These are phyloP conservation scores for Brachypalpus laphriformis DNA, from an alignment of 2,888 invertebrate species.

Conservation along the genomic window DNA sequence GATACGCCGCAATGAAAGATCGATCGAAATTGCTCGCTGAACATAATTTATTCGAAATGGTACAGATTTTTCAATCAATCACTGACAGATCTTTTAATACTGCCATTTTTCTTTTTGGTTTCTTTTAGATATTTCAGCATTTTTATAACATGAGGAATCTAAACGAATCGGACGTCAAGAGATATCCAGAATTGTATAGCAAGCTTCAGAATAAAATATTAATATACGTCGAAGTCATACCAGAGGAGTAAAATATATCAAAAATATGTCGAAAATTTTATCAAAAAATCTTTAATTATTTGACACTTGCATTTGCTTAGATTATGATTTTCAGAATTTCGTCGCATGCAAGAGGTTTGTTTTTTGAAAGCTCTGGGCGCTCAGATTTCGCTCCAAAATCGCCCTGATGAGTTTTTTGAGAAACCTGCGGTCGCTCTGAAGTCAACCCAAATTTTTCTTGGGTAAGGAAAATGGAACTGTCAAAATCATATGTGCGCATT, in stretches of 20 bases:
- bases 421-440: too few relatives aligned
- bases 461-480: too few relatives aligned
- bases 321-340: too few relatives aligned
- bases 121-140: slow-evolving; percentile 78
- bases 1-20: slow-evolving; percentile 78
- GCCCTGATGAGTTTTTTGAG: too few relatives aligned
- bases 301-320: too few relatives aligned
- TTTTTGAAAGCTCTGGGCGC: too few relatives aligned
- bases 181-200: slow-evolving; percentile 79
- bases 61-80: slow-evolving; percentile 50
- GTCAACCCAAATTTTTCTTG: too few relatives aligned
- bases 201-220: slow-evolving; percentile 28
- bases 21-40: slow-evolving; percentile 77
- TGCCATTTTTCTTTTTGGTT: background rate
- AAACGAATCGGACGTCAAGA: slow-evolving; percentile 80
- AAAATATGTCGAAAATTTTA: background rate
- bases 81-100: background rate
- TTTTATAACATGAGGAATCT: slow-evolving; percentile 78
- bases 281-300: background rate
- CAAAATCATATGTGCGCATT: too few relatives aligned
- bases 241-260: background rate
- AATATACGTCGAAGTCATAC: slow-evolving; percentile 11
- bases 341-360: too few relatives aligned
- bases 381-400: too few relatives aligned
- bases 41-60: slow-evolving; percentile 78